Conservation (phyloP, 2,797 vertebrate genomes). For the Coluber constrictor region DNA sequence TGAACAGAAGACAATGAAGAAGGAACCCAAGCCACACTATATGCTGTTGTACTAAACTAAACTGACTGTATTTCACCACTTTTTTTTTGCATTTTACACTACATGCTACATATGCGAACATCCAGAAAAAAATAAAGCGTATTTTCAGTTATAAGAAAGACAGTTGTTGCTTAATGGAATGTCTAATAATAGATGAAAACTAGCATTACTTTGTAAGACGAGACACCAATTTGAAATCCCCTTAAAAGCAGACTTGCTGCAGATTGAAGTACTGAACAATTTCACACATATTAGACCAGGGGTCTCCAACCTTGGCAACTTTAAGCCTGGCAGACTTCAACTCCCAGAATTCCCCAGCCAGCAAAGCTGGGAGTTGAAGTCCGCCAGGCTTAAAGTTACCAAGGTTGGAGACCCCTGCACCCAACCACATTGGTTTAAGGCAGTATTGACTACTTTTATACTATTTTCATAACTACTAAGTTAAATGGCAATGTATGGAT, state of each 20-base stretch:
- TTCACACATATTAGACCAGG: background rate
- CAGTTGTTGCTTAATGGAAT: background rate
- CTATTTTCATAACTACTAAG: background rate
- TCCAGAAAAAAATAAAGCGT: background rate
- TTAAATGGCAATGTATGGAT: background rate
- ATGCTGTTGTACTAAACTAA: background rate
- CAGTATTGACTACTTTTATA: background rate
- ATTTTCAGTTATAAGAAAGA: conserved; percentile 35
- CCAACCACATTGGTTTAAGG: background rate
- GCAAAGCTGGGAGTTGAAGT: no score
- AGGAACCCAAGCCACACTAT: background rate
- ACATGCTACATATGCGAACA: background rate
- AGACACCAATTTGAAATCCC: background rate
- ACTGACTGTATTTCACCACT: background rate
- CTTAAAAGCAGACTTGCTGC: background rate
- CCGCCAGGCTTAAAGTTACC: no score
- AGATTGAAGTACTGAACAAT: background rate
- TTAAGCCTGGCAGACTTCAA: no score
- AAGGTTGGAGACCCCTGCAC: background rate
- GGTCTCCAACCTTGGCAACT: no score
- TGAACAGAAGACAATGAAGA: conserved; percentile 34
- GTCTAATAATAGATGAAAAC: background rate
- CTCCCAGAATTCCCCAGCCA: no score
- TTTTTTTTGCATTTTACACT: conserved; percentile 4
- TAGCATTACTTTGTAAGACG: background rate